These are phyloP conservation scores for Epinephelus moara DNA, from an alignment of 2,113 vertebrate species.

Conservation along the genomic window DNA sequence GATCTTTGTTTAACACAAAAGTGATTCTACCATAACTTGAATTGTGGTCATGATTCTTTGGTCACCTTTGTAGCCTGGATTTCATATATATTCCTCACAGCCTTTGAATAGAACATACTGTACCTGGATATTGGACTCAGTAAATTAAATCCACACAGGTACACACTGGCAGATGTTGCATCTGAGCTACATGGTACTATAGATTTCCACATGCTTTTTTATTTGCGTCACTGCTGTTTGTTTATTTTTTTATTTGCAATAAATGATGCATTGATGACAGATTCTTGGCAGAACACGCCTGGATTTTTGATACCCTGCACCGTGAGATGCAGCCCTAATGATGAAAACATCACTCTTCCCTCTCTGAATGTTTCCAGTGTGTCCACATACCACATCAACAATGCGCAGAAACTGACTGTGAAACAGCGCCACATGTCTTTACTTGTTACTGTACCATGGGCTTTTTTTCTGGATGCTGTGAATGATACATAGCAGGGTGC, in stretches of 20 bases:
- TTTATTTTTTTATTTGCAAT: neutral
- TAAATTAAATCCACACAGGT: neutral
- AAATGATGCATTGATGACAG: constrained; percentile 30
- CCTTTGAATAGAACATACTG: neutral
- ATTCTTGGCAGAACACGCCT: neutral
- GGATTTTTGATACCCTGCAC: neutral
- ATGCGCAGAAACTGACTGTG: neutral
- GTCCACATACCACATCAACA: neutral
- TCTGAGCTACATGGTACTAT: neutral
- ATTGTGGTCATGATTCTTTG: neutral
- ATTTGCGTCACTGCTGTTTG: constrained; percentile 3
- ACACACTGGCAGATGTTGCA: neutral
- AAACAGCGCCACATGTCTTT: neutral
- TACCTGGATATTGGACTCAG: neutral
- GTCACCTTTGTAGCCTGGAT: neutral
- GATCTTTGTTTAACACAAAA: neutral
- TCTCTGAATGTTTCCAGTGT: neutral
- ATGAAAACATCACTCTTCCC: constrained; percentile 21
- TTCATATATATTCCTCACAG: neutral
- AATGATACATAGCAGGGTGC: neutral
- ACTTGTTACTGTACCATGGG: neutral
- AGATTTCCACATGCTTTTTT: neutral
- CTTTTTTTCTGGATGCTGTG: neutral
- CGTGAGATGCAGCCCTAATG: constrained; percentile 30
- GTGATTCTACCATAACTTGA: too few species aligned